These are phyloP conservation scores for Hestina assimilis DNA, from an alignment of 1,140 invertebrate species.

Conservation along the genomic window DNA sequence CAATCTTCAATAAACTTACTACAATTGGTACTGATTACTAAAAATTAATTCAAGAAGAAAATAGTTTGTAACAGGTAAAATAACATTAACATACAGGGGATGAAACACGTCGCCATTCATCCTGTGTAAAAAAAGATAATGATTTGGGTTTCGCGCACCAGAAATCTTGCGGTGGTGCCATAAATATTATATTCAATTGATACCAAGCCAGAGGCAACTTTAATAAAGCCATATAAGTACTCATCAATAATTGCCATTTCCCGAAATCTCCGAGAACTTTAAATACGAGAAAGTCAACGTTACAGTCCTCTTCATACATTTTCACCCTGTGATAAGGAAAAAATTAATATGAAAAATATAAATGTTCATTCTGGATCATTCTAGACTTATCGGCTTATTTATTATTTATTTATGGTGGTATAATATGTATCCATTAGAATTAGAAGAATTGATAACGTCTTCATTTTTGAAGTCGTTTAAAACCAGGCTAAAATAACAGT, in stretches of 20 bases:
- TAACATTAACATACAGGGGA: slow-evolving; percentile 48
- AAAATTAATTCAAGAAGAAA: neutral
- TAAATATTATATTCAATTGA: slow-evolving; percentile 80
- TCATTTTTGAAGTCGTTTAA: too few species aligned
- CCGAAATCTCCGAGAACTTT: slow-evolving; percentile 83
- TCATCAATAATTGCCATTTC: slow-evolving; percentile 83
- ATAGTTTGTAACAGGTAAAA: neutral
- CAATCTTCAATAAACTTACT: too few species aligned
- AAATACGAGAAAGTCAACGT: slow-evolving; percentile 47
- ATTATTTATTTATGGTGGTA: too few species aligned
- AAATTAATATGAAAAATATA: neutral
- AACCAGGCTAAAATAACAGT: too few species aligned
- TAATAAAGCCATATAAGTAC: slow-evolving; percentile 81
- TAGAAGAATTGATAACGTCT: too few species aligned
- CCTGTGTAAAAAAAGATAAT: slow-evolving; percentile 43
- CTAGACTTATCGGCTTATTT: too few species aligned
- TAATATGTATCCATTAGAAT: too few species aligned
- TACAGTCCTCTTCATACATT: slow-evolving; percentile 1
- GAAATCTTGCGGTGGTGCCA: slow-evolving; percentile 80
- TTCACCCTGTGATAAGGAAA: neutral
- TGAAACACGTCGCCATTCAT: slow-evolving; percentile 63
- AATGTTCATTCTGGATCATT: too few species aligned
- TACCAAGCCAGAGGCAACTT: slow-evolving; percentile 85
- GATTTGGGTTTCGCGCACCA: slow-evolving; percentile 65
- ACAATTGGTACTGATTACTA: too few species aligned